Evolutionary conservation across 2,888 invertebrate species (phyloP).

Genomic region (Charanyca ferruginea): DNA sequence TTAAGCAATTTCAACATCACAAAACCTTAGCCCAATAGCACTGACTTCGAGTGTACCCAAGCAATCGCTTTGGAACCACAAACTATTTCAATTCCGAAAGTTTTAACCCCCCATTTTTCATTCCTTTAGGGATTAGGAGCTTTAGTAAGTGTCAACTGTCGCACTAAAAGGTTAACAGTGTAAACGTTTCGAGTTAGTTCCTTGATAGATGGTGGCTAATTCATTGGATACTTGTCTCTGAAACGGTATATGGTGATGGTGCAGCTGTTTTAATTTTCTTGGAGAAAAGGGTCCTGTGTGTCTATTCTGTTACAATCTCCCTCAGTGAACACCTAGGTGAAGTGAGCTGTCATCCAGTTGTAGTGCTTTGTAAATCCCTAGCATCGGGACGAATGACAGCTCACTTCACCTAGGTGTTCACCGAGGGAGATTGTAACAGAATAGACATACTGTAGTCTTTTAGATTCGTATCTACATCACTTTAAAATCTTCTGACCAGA

Average conservation of each 20-base stretch:
- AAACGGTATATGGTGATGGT: not conserved
- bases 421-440: too few species aligned
- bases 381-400: too few species aligned
- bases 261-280: conserved; percentile 16
- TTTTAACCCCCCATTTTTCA: conserved; percentile 78
- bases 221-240: not conserved
- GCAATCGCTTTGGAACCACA: conserved; percentile 69
- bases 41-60: conserved; percentile 60
- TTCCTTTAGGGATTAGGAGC: conserved; percentile 74
- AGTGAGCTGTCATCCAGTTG: too few species aligned
- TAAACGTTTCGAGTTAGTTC: conserved; percentile 42
- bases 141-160: conserved; percentile 66
- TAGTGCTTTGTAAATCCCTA: too few species aligned
- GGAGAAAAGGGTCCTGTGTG: not conserved
- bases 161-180: conserved; percentile 65
- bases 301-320: too few species aligned
- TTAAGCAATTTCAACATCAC: not conserved
- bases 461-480: too few species aligned
- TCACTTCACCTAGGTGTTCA: too few species aligned
- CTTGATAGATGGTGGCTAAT: conserved; percentile 43
- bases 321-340: too few species aligned
- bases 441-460: too few species aligned
- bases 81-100: conserved; percentile 81
- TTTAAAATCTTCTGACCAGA: too few species aligned
- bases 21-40: conserved; percentile 20